phyloP scores from a whole-genome alignment of 2,797 vertebrate genomes.

The Spinus pinus region DNA sequence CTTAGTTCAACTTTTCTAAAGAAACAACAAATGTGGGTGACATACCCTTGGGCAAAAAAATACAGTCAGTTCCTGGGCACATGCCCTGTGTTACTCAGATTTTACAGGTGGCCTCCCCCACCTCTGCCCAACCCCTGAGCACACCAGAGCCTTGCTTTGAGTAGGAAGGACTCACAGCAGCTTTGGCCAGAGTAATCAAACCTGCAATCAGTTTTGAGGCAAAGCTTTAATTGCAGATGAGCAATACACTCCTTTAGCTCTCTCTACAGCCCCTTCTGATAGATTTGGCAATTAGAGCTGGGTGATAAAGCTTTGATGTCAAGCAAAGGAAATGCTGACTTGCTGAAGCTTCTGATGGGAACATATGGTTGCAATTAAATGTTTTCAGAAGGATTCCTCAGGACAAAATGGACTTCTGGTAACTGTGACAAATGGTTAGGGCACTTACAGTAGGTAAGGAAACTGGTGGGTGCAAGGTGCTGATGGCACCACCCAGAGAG shows the following conservation, averaged over 20 bases:
- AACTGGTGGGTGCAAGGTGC: background rate
- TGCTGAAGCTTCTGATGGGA: background rate
- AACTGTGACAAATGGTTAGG: background rate
- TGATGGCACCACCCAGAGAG: background rate
- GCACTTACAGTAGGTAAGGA: background rate
- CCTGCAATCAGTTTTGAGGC: background rate
- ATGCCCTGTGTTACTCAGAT: background rate
- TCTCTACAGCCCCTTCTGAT: background rate
- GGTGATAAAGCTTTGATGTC: background rate
- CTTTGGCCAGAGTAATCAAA: background rate
- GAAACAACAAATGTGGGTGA: background rate
- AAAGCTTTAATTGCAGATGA: background rate
- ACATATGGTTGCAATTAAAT: background rate
- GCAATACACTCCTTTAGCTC: background rate
- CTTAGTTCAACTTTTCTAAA: background rate
- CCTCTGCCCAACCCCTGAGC: background rate
- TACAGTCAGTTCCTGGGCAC: background rate
- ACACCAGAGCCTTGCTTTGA: background rate
- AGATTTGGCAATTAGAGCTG: background rate
- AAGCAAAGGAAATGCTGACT: constrained; percentile 3
- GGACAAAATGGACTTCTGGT: background rate
- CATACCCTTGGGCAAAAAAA: background rate
- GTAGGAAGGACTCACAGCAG: background rate
- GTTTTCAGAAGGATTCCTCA: background rate
- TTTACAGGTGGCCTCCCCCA: background rate